Conservation (phyloP, 2,113 vertebrate species). For the Pterophyllum scalare region DNA sequence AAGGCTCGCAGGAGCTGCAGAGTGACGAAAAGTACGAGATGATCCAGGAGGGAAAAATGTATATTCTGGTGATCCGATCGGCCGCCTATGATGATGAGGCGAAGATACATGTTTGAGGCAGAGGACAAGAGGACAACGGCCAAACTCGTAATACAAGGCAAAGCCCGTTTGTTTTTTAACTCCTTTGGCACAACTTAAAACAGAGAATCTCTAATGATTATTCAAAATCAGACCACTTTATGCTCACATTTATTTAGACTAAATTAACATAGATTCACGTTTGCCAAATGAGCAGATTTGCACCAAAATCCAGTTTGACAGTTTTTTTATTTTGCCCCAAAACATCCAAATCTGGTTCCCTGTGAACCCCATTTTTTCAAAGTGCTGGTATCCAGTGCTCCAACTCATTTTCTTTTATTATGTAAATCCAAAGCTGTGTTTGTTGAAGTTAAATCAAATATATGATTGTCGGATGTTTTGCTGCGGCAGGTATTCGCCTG, state of each 20-base stretch:
- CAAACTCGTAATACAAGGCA: conserved; percentile 95
- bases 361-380: background rate
- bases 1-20: conserved; percentile 90
- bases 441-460: background rate
- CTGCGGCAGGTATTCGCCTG: conserved; percentile 89
- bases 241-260: background rate
- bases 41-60: conserved; percentile 85
- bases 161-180: too few relatives aligned
- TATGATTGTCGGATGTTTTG: background rate
- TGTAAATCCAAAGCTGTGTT: background rate
- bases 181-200: background rate
- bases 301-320: background rate
- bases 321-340: background rate
- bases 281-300: background rate
- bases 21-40: conserved; percentile 88
- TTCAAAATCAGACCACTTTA: background rate
- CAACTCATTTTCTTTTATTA: background rate
- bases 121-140: conserved; percentile 92
- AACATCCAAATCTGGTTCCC: background rate
- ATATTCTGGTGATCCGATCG: conserved; percentile 86
- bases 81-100: conserved; percentile 95
- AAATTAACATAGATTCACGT: background rate
- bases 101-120: conserved; percentile 96
- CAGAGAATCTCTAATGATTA: background rate
- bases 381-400: background rate